Evolutionary conservation across 2,113 vertebrate species (phyloP).

Genomic region (Myotis lucifugus): DNA sequence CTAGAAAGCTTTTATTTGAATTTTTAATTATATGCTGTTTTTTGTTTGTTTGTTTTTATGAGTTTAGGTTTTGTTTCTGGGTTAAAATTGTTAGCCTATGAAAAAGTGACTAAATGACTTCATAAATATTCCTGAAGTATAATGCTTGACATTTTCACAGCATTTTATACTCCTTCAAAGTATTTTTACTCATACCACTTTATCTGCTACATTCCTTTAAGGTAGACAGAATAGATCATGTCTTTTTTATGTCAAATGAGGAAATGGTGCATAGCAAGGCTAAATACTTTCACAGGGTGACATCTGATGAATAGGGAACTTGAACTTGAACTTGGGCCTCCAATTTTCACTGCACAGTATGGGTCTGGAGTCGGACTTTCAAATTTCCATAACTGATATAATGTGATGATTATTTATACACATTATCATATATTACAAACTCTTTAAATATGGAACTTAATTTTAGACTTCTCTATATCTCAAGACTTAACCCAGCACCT

Average conservation of each 20-base stretch:
- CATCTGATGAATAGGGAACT: not conserved
- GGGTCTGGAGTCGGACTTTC: slow-evolving; percentile 11
- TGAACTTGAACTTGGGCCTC: not conserved
- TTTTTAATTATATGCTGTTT: not conserved
- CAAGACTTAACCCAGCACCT: not conserved
- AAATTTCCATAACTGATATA: not conserved
- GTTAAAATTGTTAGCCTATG: slow-evolving; percentile 41
- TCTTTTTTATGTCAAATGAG: not conserved
- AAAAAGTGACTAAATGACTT: slow-evolving; percentile 10
- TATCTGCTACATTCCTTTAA: not conserved
- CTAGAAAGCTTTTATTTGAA: slow-evolving; percentile 9
- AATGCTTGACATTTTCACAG: slow-evolving; percentile 21
- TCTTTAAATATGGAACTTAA: not conserved
- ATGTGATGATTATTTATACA: not conserved
- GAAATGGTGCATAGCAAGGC: not conserved
- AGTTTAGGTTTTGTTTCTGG: slow-evolving; percentile 20
- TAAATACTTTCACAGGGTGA: not conserved
- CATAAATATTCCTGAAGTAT: not conserved
- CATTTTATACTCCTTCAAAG: not conserved
- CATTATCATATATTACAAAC: not conserved
- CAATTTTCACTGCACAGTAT: not conserved
- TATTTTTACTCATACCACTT: not conserved
- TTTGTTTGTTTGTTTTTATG: not conserved
- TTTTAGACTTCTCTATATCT: not conserved
- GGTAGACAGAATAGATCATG: not conserved